phyloP scores from a whole-genome alignment of 53 echinoderm and acorn worm genomes.

The Astropecten irregularis region DNA sequence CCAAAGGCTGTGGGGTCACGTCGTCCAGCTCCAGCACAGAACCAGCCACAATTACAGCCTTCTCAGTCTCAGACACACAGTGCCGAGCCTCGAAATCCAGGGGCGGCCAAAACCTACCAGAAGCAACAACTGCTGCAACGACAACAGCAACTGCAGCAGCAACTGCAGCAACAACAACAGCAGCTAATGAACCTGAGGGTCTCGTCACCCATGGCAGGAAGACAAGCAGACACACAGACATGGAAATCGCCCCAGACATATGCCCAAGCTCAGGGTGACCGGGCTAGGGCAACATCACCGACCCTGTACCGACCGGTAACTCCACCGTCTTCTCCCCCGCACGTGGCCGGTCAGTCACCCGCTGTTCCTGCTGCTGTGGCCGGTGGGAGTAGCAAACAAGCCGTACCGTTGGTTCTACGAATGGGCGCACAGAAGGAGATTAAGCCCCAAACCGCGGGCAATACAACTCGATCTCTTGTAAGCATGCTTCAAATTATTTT shows the following conservation, averaged over 20 bases:
- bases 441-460: not conserved
- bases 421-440: not conserved
- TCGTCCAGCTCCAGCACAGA: not conserved
- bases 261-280: too few species aligned
- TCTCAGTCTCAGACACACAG: too few species aligned
- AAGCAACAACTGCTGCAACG: too few species aligned
- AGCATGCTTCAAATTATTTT: slow-evolving; percentile 15
- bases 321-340: slow-evolving; percentile 37
- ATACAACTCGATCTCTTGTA: not conserved
- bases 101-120: too few species aligned
- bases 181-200: too few species aligned
- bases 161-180: too few species aligned
- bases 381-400: not conserved
- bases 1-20: slow-evolving; percentile 29
- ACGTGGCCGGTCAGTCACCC: not conserved
- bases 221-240: slow-evolving; percentile 54
- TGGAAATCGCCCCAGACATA: too few species aligned
- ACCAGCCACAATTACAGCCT: not conserved
- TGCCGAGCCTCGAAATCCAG: too few species aligned
- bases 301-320: slow-evolving; percentile 12
- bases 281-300: not conserved
- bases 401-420: not conserved
- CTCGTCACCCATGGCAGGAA: too few species aligned
- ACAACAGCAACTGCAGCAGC: too few species aligned
- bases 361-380: not conserved